Base-by-base conservation (phyloP, 2,797 vertebrate genomes). In the Sitta carolinensis region DNA sequence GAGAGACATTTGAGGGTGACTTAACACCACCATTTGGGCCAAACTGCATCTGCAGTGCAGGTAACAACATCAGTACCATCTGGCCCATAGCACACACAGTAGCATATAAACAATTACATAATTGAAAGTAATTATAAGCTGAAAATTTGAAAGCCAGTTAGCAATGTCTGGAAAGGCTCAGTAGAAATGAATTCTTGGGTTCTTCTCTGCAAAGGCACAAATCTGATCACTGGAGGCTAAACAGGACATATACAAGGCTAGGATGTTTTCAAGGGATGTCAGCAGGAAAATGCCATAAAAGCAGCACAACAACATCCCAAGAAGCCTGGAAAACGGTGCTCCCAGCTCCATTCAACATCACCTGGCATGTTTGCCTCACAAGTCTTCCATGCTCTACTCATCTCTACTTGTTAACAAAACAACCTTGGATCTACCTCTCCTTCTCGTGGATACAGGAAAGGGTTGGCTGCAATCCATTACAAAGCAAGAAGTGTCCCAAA, bases 41-140 rank as follows among this genome's bases (percentile, higher is more conserved):
- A 91, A 95, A 95, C 47, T 91, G 58, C 89, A 62, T 89, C 95
- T 94, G 87, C 93, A 95, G 69, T 93, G 95, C 90, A 93, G 95
- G 92, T 96, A 91, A 75, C 55, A 96, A 95, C 84, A 87, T 57
- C 32, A 20, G 73, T n/a, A 74, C 92, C 96, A 96, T 93, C 93
- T 95, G 93, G 90, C 47, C 75, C 87, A 32, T 7, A 29, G 68
- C 63, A 94, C 0, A 0, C 84, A 94, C 23, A 13, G 50, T 27
- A 55, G 92, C 84, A 93, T 62, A 91, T 81, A 91, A 95, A 92
- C 90, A 91, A 66, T 68, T 78, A 62, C 85, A 72, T 52, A 83
- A 93, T 91, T 30, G 91, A 89, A 89, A 91, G 54, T 72, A 75
- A 85, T 91, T 80, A 83, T 48, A 92, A 91, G 23, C 29, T 57